Evolutionary conservation across 2,888 invertebrate genomes (phyloP), one percentile per base, ranked within the genome.

Genomic region (Hirtodrosophila cameraria): DNA sequence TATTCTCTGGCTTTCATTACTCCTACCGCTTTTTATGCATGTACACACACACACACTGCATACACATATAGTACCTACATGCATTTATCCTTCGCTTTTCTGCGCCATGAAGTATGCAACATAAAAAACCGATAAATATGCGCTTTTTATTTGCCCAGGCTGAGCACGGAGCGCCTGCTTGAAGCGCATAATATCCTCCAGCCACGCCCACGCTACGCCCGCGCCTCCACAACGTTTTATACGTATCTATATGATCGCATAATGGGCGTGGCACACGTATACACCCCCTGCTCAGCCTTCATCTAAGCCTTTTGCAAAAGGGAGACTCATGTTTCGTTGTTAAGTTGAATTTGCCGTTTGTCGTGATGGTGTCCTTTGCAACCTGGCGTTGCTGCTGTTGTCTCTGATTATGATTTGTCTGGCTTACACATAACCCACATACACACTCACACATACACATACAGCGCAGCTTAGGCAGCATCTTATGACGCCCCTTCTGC

Each of bases 381-480:
- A 41, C 38, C 28, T 41, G 36, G 33, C 33, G 35, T 11, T 52
- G 54, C 35, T 52, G 54, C 35, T 52, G 72, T 69, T 77, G 75
- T 67, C 70, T 77, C 67, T 82, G 80, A 81, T 81, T 81, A 81
- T 81, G 80, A 81, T 81, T 81, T 82, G 80, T 82, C 80, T 82
- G 80, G 69, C 79, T 80, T 72, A 79, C 53, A 59, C 61, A 58
- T 50, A 58, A 45, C 52, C 33, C 43, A 20, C 8, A 16, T 25
- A 25, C 36, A 49, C 13, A 18, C 16, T 13, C 42, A 41, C 48
- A 15, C 23, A 48, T 36, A 53, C 15, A 15, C 28, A 25, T 46
- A 52, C 25, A 12, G n/a, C 12, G 16, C 9, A 39, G 67, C 80
- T 77, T 75, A 76, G 81, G 57, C 63, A 43, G 65, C 68, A 60